phyloP scores from a whole-genome alignment of 2,888 invertebrate species.

The Koerneria pararmatus region DNA sequence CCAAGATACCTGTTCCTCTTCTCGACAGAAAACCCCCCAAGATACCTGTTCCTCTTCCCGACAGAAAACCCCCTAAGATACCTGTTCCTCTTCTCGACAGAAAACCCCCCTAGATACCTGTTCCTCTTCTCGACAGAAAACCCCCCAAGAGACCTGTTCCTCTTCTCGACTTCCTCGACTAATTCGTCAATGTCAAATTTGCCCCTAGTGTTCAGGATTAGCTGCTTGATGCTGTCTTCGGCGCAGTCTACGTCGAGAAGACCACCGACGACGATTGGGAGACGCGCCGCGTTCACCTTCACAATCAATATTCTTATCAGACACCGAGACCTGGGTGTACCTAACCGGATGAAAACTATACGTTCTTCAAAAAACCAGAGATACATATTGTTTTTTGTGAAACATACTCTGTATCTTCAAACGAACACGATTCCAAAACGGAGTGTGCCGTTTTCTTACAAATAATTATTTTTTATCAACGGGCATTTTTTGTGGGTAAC shows the following conservation, averaged over 20 bases:
- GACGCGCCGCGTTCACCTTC: slow-evolving; percentile 88
- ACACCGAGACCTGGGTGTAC: no score
- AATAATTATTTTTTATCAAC: no score
- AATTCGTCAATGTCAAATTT: slow-evolving; percentile 98
- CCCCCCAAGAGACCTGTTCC: no score
- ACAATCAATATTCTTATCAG: no score
- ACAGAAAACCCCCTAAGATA: no score
- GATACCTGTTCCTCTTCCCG: slow-evolving; percentile 64
- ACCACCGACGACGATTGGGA: slow-evolving; percentile 96
- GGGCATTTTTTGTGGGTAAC: no score
- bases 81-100: no score
- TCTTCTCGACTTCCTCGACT: slow-evolving; percentile 76
- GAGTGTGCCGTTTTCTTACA: no score
- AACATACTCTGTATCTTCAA: no score
- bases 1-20: slow-evolving; percentile 63
- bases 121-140: slow-evolving; percentile 63
- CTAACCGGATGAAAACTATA: no score
- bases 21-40: slow-evolving; percentile 48
- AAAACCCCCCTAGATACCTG: slow-evolving; percentile 50
- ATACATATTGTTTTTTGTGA: neutral
- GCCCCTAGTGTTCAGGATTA: slow-evolving; percentile 91
- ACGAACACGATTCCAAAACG: no score
- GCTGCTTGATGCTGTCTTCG: slow-evolving; percentile 96
- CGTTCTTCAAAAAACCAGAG: neutral
- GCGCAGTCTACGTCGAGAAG: slow-evolving; percentile 93